phyloP scores from a whole-genome alignment of 2,113 vertebrate species.

The Seriola dumerili region DNA sequence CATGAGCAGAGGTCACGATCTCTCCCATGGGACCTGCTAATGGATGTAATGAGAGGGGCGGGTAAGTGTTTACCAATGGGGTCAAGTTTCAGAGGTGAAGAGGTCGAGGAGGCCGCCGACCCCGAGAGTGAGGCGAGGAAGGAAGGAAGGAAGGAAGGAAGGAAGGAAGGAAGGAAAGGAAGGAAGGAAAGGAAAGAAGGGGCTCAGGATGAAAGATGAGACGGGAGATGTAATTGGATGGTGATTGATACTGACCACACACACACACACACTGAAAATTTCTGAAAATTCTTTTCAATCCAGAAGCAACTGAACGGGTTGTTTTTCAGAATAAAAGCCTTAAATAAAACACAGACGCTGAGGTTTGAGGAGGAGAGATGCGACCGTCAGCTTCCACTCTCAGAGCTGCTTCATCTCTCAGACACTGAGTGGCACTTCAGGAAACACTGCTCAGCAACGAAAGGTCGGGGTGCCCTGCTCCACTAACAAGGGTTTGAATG shows the following conservation, averaged over 20 bases:
- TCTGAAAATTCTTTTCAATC: too few species aligned
- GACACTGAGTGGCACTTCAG: too few species aligned
- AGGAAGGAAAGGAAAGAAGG: constrained; percentile 3
- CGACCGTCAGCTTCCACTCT: too few species aligned
- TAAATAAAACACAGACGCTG: too few species aligned
- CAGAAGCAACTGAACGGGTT: too few species aligned
- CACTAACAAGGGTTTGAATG: too few species aligned
- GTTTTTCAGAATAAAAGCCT: too few species aligned
- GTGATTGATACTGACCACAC: constrained; percentile 25
- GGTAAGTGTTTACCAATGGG: neutral
- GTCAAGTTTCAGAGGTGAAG: constrained; percentile 37
- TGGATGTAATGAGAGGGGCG: constrained; percentile 65
- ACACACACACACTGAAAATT: neutral
- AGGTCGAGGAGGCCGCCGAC: neutral
- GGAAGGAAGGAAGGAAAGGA: neutral
- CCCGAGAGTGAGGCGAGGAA: neutral
- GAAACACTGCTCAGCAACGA: too few species aligned
- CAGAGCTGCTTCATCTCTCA: too few species aligned
- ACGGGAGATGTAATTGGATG: constrained; percentile 32
- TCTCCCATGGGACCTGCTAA: constrained; percentile 67
- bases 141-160: neutral
- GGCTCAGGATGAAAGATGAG: constrained; percentile 34
- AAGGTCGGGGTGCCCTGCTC: too few species aligned
- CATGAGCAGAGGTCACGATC: constrained; percentile 44
- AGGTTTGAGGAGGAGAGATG: too few species aligned